Evolutionary conservation across 2,888 invertebrate genomes (phyloP).

Genomic region (Macrosoma leucophasiata): DNA sequence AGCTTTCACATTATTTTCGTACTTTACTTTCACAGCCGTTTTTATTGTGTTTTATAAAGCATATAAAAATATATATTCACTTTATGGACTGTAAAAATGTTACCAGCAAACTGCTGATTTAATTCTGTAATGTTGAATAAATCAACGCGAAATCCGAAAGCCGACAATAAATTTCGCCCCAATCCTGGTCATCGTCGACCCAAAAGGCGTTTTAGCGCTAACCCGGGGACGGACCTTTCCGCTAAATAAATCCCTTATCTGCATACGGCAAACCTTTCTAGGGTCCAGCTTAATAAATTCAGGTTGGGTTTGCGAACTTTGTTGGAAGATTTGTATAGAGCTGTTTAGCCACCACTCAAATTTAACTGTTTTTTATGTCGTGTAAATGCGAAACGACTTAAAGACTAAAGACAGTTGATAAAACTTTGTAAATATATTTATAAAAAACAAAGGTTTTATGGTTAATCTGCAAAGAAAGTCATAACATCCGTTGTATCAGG

Average conservation of each 20-base stretch:
- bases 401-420: too few species aligned
- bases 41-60: too few species aligned
- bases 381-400: too few species aligned
- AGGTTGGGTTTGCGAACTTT: constrained; percentile 71
- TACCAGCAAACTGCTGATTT: constrained; percentile 54
- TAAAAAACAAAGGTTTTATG: too few species aligned
- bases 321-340: constrained; percentile 42
- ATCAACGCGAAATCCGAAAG: constrained; percentile 66
- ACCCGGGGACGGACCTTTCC: constrained; percentile 74
- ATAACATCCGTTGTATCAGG: too few species aligned
- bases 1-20: too few species aligned
- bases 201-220: constrained; percentile 65
- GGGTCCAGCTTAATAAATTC: constrained; percentile 76
- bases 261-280: constrained; percentile 76
- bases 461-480: too few species aligned
- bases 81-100: too few species aligned
- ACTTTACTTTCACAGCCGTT: too few species aligned
- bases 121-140: constrained; percentile 60
- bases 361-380: not conserved
- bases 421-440: too few species aligned
- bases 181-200: constrained; percentile 73
- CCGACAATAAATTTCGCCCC: constrained; percentile 69
- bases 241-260: constrained; percentile 77
- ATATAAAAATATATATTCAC: too few species aligned
- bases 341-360: constrained; percentile 27